These are phyloP conservation scores for Linnaemya vulpina DNA, from an alignment of 2,888 invertebrate species.

Conservation along the genomic window DNA sequence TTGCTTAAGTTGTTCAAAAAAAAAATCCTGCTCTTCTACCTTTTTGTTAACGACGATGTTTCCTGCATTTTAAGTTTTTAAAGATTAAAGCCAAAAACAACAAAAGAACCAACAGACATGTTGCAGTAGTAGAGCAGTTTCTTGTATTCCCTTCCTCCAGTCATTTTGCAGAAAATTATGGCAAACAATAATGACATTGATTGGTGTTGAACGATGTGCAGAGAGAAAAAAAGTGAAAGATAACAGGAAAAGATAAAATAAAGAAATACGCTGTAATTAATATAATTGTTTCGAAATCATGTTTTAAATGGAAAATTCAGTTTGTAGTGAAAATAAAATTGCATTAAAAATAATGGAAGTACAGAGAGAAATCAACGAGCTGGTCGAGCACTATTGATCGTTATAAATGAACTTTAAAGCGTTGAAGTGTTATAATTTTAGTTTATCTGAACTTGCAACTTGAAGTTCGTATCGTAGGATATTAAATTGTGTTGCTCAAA, in stretches of 20 bases:
- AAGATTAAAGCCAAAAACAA: neutral
- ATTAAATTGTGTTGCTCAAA: neutral
- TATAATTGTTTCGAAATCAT: slow-evolving; percentile 65
- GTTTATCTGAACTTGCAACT: neutral
- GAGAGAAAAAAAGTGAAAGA: slow-evolving; percentile 41
- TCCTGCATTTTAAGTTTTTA: neutral
- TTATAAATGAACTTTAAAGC: neutral
- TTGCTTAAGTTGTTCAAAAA: neutral
- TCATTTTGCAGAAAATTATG: slow-evolving; percentile 49
- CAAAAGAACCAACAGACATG: neutral
- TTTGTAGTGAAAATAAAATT: neutral
- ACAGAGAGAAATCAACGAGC: slow-evolving; percentile 1
- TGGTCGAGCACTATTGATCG: neutral
- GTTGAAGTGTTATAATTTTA: neutral
- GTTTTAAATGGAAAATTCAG: slow-evolving; percentile 39
- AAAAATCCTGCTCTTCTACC: neutral
- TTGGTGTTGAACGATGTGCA: slow-evolving; percentile 54
- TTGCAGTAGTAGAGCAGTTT: neutral
- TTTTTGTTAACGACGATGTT: neutral
- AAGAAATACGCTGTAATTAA: slow-evolving; percentile 62
- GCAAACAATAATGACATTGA: slow-evolving; percentile 70
- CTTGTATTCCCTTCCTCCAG: neutral
- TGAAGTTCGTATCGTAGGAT: neutral
- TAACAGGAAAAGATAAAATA: slow-evolving; percentile 47
- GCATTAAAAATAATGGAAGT: neutral